phyloP scores from a whole-genome alignment of 1,140 invertebrate species.

The Bombus superbus region DNA sequence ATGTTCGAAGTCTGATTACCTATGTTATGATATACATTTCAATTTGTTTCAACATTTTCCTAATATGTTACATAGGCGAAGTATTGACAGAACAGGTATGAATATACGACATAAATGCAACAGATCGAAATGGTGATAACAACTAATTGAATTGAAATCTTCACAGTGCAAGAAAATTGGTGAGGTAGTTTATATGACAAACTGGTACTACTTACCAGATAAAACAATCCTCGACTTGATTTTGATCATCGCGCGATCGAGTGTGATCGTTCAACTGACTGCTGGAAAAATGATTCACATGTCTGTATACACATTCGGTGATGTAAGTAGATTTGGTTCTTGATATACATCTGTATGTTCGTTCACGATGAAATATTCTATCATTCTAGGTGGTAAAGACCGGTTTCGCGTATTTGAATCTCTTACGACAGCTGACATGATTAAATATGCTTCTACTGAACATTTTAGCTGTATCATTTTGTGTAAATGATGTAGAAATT shows the following conservation, averaged over 20 bases:
- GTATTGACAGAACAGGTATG: conserved; percentile 60
- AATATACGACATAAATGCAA: background rate
- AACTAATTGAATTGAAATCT: background rate
- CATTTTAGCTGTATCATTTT: too few relatives aligned
- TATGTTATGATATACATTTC: conserved; percentile 53
- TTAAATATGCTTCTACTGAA: background rate
- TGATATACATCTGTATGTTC: too few relatives aligned
- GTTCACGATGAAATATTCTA: background rate
- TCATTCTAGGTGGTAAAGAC: conserved; percentile 64
- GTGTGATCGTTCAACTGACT: conserved; percentile 57
- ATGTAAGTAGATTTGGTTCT: conserved; percentile 55
- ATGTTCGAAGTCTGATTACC: conserved; percentile 9
- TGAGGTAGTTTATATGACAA: conserved; percentile 60
- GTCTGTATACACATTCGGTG: conserved; percentile 64
- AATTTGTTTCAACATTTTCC: conserved; percentile 65
- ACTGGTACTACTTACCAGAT: conserved; percentile 65
- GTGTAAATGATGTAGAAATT: too few relatives aligned
- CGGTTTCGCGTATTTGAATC: conserved; percentile 48
- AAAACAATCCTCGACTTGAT: conserved; percentile 56
- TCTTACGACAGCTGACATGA: conserved; percentile 18
- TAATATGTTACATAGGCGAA: conserved; percentile 71
- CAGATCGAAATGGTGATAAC: background rate
- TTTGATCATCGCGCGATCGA: conserved; percentile 64
- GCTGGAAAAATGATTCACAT: conserved; percentile 67
- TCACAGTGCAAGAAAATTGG: conserved; percentile 65